Evolutionary conservation across 2,888 invertebrate genomes (phyloP).

Genomic region (Notodonta ziczac): DNA sequence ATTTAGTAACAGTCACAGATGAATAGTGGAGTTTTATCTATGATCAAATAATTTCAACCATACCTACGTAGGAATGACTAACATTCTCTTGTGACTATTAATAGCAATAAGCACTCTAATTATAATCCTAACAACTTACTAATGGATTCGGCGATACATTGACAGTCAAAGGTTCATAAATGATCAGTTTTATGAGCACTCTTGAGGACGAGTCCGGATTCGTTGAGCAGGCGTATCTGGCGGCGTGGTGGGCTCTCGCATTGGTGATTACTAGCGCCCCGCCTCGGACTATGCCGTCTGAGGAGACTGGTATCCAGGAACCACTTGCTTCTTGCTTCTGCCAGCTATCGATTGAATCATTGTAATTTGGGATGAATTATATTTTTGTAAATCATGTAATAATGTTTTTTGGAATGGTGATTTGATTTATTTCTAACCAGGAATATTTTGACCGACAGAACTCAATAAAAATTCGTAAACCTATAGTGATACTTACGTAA

Average conservation of each 20-base stretch:
- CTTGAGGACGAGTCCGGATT: conserved; percentile 87
- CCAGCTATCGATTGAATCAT: conserved; percentile 54
- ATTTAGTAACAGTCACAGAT: neutral
- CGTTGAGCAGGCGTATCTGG: conserved; percentile 89
- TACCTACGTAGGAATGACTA: neutral
- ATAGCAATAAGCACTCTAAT: conserved; percentile 3
- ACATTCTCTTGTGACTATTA: neutral
- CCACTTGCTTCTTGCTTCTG: conserved; percentile 75
- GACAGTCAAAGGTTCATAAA: conserved; percentile 88
- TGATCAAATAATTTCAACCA: neutral
- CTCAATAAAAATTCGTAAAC: too few species aligned
- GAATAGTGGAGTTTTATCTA: neutral
- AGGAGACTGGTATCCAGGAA: conserved; percentile 61
- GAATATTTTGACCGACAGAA: too few species aligned
- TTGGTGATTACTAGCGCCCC: conserved; percentile 80
- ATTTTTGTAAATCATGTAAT: too few species aligned
- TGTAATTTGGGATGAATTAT: too few species aligned
- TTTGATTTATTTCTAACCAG: too few species aligned
- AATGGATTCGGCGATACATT: conserved; percentile 87
- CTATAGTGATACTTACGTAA: conserved; percentile 59
- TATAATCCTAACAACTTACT: conserved; percentile 64
- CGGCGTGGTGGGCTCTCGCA: conserved; percentile 86
- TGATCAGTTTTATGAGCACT: conserved; percentile 86
- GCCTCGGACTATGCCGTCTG: conserved; percentile 66
- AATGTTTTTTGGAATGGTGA: too few species aligned